A percentile compares a stretch with the other conserved stretches of the same genome.
phyloP scores from a whole-genome alignment of 2,797 vertebrate genomes.

The Notoglanidium macrostoma region DNA sequence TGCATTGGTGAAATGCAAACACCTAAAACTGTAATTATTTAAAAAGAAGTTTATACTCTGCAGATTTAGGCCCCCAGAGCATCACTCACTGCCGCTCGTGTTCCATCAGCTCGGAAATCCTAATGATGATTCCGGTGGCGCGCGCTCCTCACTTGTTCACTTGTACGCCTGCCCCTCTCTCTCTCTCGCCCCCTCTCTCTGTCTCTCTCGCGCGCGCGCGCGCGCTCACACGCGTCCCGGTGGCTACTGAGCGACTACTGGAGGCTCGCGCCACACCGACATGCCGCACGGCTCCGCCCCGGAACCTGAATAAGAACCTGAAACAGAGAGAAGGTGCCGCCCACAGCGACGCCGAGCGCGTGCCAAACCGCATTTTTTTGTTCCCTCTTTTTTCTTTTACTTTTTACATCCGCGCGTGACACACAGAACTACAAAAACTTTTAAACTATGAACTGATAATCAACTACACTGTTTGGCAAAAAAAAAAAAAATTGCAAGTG shows the following conservation, averaged over 20 bases:
- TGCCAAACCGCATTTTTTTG: not conserved
- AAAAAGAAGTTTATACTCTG: not conserved
- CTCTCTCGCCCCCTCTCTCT: not conserved
- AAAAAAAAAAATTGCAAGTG: not conserved
- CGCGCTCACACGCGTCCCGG: not conserved
- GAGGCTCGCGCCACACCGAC: constrained; percentile 20
- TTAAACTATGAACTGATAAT: not conserved
- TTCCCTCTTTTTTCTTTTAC: not conserved
- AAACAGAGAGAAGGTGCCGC: not conserved
- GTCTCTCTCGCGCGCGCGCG: not conserved
- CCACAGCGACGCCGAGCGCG: constrained; percentile 1
- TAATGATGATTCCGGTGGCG: constrained; percentile 6
- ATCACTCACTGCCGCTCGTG: constrained; percentile 10
- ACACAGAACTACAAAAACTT: too few species aligned
- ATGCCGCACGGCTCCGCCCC: constrained; percentile 3
- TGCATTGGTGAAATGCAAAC: not conserved
- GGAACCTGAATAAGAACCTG: not conserved
- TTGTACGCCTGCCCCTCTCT: not conserved
- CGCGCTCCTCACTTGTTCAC: constrained; percentile 6
- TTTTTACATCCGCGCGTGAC: not conserved
- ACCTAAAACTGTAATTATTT: not conserved
- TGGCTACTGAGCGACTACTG: constrained; percentile 17
- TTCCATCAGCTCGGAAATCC: constrained; percentile 24
- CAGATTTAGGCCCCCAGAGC: not conserved
- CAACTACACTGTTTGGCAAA: not conserved